Conservation (phyloP, 2,797 vertebrate species). For the Meriones psammophilus region DNA sequence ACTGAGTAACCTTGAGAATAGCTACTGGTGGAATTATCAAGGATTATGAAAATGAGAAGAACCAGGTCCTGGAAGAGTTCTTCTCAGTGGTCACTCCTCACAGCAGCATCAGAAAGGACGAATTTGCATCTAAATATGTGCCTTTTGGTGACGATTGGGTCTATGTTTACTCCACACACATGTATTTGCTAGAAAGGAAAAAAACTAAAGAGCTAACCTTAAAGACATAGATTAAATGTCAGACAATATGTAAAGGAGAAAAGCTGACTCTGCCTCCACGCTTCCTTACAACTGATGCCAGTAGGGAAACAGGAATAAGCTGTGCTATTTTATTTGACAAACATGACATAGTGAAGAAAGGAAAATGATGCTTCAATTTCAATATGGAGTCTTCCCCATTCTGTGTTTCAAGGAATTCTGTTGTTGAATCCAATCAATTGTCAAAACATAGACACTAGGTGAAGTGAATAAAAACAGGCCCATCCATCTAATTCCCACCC, state of each 20-base stretch:
- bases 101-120: background rate
- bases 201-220: background rate
- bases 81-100: background rate
- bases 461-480: background rate
- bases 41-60: background rate
- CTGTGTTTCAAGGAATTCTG: background rate
- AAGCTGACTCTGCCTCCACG: background rate
- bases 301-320: background rate
- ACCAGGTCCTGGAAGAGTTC: background rate
- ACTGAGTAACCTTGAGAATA: background rate
- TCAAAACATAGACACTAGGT: background rate
- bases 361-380: background rate
- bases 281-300: background rate
- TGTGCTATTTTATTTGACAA: background rate
- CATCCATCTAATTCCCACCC: background rate
- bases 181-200: background rate
- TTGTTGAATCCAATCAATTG: background rate
- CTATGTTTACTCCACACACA: background rate
- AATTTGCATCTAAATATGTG: background rate
- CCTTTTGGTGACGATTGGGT: background rate
- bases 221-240: background rate
- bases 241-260: background rate
- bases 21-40: background rate
- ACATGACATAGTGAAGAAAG: background rate
- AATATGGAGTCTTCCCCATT: background rate